phyloP scores from a whole-genome alignment of 53 echinoderm and acorn worm species.

The Actinopyga echinites region DNA sequence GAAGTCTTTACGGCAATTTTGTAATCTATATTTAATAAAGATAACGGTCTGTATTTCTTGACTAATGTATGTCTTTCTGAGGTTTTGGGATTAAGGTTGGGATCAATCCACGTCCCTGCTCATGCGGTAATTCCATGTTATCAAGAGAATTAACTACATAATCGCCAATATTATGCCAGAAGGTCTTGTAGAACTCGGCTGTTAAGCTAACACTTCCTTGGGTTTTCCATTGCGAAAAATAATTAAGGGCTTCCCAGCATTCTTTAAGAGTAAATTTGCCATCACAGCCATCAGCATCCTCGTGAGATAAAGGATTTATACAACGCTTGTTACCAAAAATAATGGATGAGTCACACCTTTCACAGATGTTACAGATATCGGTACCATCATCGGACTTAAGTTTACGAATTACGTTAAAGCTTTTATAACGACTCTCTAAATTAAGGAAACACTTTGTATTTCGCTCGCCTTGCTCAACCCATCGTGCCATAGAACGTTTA shows the following conservation, averaged over 20 bases:
- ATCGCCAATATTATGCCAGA: background rate
- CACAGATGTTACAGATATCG: background rate
- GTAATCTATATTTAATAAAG: background rate
- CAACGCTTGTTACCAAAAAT: background rate
- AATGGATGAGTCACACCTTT: background rate
- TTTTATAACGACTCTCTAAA: conserved; percentile 20
- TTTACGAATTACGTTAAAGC: background rate
- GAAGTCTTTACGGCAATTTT: background rate
- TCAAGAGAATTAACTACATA: background rate
- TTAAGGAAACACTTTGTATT: conserved; percentile 30
- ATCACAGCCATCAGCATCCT: background rate
- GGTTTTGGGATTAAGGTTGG: conserved; percentile 1
- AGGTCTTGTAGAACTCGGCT: background rate
- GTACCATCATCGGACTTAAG: background rate
- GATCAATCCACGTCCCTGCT: background rate
- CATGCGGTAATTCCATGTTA: background rate
- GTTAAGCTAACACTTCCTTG: background rate
- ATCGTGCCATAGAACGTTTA: background rate
- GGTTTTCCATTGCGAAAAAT: too few species aligned
- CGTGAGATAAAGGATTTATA: background rate
- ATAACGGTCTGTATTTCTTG: too few species aligned
- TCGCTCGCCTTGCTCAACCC: conserved; percentile 21
- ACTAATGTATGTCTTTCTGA: background rate
- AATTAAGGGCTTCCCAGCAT: background rate
- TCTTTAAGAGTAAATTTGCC: background rate